phyloP scores from a whole-genome alignment of 1,140 invertebrate genomes.

The Drosophila watanabei region DNA sequence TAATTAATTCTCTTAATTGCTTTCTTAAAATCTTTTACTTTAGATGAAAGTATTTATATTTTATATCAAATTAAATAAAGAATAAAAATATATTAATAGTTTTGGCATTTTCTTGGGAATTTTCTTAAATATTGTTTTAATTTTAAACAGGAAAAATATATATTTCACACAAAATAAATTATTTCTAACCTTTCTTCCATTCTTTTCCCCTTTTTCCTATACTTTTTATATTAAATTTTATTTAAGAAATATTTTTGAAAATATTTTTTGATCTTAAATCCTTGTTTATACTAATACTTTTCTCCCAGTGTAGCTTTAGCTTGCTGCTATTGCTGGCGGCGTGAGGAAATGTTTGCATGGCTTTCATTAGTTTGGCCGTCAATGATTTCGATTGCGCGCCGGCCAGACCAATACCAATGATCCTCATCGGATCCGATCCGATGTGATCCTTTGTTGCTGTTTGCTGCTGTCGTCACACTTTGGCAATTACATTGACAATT shows the following conservation, averaged over 20 bases:
- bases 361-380: conserved; percentile 80
- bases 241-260: background rate
- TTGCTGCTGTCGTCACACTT: conserved; percentile 73
- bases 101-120: no score
- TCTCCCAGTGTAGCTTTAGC: background rate
- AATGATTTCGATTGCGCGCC: conserved; percentile 54
- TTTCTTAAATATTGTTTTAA: no score
- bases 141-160: background rate
- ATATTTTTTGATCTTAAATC: background rate
- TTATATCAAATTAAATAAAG: no score
- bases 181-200: background rate
- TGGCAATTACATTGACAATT: conserved; percentile 77
- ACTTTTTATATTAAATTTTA: background rate
- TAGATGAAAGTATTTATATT: no score
- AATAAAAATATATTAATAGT: no score
- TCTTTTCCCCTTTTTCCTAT: background rate
- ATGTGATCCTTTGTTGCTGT: conserved; percentile 32
- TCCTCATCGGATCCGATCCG: conserved; percentile 47
- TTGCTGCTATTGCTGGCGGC: conserved; percentile 70
- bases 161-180: background rate
- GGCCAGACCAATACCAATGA: conserved; percentile 20
- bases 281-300: background rate
- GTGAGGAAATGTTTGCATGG: conserved; percentile 83
- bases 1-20: no score
- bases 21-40: no score